These are phyloP conservation scores for Odontomyia ornata DNA, from an alignment of 2,888 invertebrate genomes.

Conservation along the genomic window DNA sequence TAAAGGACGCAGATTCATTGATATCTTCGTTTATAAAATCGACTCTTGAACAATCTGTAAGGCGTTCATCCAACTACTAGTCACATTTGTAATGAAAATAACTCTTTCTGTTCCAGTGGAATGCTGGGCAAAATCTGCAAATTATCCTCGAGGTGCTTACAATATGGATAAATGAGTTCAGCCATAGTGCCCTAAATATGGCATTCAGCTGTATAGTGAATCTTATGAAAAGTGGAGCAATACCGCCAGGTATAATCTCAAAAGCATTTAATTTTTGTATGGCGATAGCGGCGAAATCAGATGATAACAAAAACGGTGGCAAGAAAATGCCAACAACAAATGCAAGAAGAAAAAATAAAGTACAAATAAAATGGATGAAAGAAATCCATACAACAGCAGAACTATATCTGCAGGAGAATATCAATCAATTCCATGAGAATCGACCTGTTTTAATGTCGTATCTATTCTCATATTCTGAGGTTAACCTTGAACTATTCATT, in stretches of 20 bases:
- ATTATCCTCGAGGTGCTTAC: slow-evolving; percentile 60
- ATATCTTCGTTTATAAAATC: slow-evolving; percentile 54
- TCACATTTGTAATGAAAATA: neutral
- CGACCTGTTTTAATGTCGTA: slow-evolving; percentile 57
- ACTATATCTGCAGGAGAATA: slow-evolving; percentile 53
- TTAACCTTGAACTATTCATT: slow-evolving; percentile 56
- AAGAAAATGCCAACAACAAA: neutral
- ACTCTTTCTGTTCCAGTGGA: slow-evolving; percentile 54
- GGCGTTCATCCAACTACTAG: neutral
- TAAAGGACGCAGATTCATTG: slow-evolving; percentile 58
- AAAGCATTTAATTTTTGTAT: slow-evolving; percentile 60
- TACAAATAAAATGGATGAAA: slow-evolving; percentile 54
- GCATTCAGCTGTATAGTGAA: slow-evolving; percentile 58
- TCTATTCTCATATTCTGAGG: slow-evolving; percentile 59
- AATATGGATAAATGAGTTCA: slow-evolving; percentile 58
- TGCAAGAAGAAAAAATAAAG: slow-evolving; percentile 11
- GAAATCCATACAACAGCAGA: slow-evolving; percentile 57
- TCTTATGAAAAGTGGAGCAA: slow-evolving; percentile 56
- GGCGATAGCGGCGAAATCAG: slow-evolving; percentile 58
- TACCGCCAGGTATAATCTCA: slow-evolving; percentile 59
- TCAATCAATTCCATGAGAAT: slow-evolving; percentile 57
- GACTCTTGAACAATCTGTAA: slow-evolving; percentile 46
- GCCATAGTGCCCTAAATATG: slow-evolving; percentile 60
- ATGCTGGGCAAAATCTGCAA: slow-evolving; percentile 60
- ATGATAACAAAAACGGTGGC: slow-evolving; percentile 43